Evolutionary conservation across 37 sponge, comb jelly and placozoan species (phyloP), one percentile per base, ranked within the genome.

Genomic region (Beroe forskalii): DNA sequence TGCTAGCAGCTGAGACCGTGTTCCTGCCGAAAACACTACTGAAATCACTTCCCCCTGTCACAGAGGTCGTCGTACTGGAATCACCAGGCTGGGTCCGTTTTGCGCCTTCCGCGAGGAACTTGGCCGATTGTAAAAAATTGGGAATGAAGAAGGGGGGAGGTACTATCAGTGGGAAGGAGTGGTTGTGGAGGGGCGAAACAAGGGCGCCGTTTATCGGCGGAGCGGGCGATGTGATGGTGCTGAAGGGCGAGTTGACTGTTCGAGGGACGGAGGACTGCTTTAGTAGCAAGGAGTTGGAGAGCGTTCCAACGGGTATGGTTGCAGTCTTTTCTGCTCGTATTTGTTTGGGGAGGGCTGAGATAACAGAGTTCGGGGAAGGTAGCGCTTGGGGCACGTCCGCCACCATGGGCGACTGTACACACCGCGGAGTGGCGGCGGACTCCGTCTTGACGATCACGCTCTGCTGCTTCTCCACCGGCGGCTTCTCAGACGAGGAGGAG

Each of bases 301-400:
- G 38, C 39, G 72, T 69, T 33, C 72, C 72, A 19, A 69, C 72
- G 1, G 72, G 72, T 2, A 69, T 69, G 12, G 72, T 69, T 14
- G 72, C 72, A 69, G 72, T 69, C 17, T 69, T 69, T 36, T 69
- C 72, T 32, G 72, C 32, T 33, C 72, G 72, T 14, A 69, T 69
- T 36, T 69, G 72, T 69, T 69, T 69, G 12, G 55, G 55, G 1
- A 33, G 38, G 17, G 17, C 4, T 14, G 72, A 4, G 38, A 32
- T 32, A 69, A 27, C 32, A 17, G 72, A 36, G 38, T 27, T 69
- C 1, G 72, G 72, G 2, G 72, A 12, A 33, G 38, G 32, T 36
- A 37, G 19, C 1, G 35, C 19, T 14, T 32, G 28, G 36, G 33
- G 27, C 27, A 37, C 38, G 32, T 33, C 37, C 1, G 72, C 2